Percentiles rank a stretch among this genome's conserved stretches.
Conservation (phyloP, 2,888 invertebrate genomes). For the Lysandra coridon region DNA sequence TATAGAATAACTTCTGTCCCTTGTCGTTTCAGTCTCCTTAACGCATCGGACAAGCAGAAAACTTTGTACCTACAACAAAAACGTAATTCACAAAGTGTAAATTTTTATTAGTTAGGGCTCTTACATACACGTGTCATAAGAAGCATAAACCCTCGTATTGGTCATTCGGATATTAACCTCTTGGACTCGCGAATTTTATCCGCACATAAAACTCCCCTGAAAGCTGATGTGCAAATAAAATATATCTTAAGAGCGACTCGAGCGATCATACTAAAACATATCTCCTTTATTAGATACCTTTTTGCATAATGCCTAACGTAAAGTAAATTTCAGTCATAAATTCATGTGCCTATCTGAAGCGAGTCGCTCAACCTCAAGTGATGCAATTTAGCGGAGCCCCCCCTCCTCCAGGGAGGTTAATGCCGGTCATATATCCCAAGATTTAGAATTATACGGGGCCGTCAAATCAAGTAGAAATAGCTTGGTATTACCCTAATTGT, state of each 20-base stretch:
- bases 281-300: constrained; percentile 29
- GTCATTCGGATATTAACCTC: not conserved
- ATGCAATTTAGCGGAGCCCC: constrained; percentile 34
- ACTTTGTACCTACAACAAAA: too few relatives aligned
- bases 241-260: constrained; percentile 14
- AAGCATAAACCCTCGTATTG: not conserved
- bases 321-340: constrained; percentile 34
- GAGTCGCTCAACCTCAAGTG: constrained; percentile 34
- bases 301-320: constrained; percentile 31
- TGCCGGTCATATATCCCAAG: constrained; percentile 31
- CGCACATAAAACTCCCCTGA: not conserved
- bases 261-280: constrained; percentile 28
- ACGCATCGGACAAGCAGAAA: too few relatives aligned
- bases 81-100: too few relatives aligned
- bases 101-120: too few relatives aligned
- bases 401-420: constrained; percentile 28
- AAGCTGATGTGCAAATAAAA: constrained; percentile 17
- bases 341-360: constrained; percentile 34
- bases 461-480: constrained; percentile 27
- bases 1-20: too few relatives aligned
- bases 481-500: constrained; percentile 12
- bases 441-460: constrained; percentile 29
- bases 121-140: not conserved
- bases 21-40: too few relatives aligned
- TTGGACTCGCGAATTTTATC: constrained; percentile 12